Evolutionary conservation across 1,140 invertebrate species (phyloP), one percentile per base, ranked within the genome.

Genomic region (Limonius californicus): DNA sequence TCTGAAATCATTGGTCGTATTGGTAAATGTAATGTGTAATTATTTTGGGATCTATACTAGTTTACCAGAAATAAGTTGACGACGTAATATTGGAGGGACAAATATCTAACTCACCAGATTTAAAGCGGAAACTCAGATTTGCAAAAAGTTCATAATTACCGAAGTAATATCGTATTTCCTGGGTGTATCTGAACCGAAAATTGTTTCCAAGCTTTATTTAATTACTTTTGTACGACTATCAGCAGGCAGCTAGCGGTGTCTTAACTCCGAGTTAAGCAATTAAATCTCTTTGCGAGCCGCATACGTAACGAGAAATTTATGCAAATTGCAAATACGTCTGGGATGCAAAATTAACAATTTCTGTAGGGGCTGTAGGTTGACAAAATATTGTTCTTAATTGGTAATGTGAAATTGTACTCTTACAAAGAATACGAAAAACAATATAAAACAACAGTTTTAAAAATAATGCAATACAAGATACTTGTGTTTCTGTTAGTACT

Each of bases 241-340:
- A 66, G 66, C 45, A 50, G 45, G 45, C 45, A 50, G 45, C 45
- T 50, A 50, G 45, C 62, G 61, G 61, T 63, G 68, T 70, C 70
- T 71, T 71, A 71, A 70, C 68, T 70, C 63, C 60, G 68, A 53
- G 64, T 67, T 63, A 63, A 68, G 68, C 70, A 71, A 71, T 71
- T 71, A 71, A 71, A 69, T 69, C 68, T 71, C 66, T 69, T 68
- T 70, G 68, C 68, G 67, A 65, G 66, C 62, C 70, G 70, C 66
- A 71, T 71, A 70, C 70, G 68, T 68, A 71, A 71, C 63, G 68
- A 68, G 53, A 57, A 66, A 64, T 71, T 71, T 71, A 71, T 70
- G 70, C 70, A 71, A 71, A 71, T 70, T 61, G 57, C 59, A 66
- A 66, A 68, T 68, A 63, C 67, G 65, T 68, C 64, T 59, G 64